Conservation (phyloP, 2,797 vertebrate genomes). For the Nasua narica region DNA sequence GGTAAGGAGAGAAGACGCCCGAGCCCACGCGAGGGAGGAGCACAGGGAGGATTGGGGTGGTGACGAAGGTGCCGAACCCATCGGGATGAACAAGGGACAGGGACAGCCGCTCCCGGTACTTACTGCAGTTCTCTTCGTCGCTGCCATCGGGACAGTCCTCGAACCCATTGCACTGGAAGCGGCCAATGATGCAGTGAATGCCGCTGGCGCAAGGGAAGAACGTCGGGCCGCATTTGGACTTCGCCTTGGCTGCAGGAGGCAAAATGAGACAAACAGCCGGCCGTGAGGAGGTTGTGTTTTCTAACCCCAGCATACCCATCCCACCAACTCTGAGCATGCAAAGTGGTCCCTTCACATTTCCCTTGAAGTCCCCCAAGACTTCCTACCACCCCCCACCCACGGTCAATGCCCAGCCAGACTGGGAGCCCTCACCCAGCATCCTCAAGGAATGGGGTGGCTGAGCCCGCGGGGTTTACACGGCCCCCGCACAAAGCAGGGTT, state of each 20-base stretch:
- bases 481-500: too few species aligned
- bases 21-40: background rate
- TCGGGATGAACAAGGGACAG: rapidly evolving
- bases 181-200: constrained; percentile 97
- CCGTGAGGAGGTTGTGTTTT: background rate
- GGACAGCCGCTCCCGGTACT: constrained; percentile 77
- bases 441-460: background rate
- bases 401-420: background rate
- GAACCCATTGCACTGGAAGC: constrained; percentile 96
- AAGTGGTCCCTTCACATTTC: background rate
- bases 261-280: background rate
- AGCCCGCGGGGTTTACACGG: background rate
- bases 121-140: constrained; percentile 98
- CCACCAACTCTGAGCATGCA: rapidly evolving
- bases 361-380: background rate
- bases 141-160: constrained; percentile 96
- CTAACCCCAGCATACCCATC: background rate
- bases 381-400: background rate
- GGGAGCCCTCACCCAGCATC: rapidly evolving
- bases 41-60: rapidly evolving
- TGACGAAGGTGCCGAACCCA: rapidly evolving
- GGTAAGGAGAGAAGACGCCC: background rate
- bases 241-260: constrained; percentile 89
- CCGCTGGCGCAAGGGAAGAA: constrained; percentile 97
- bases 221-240: constrained; percentile 92